Evolutionary conservation across 2,888 invertebrate species (phyloP).

Genomic region (Anodontia alba): DNA sequence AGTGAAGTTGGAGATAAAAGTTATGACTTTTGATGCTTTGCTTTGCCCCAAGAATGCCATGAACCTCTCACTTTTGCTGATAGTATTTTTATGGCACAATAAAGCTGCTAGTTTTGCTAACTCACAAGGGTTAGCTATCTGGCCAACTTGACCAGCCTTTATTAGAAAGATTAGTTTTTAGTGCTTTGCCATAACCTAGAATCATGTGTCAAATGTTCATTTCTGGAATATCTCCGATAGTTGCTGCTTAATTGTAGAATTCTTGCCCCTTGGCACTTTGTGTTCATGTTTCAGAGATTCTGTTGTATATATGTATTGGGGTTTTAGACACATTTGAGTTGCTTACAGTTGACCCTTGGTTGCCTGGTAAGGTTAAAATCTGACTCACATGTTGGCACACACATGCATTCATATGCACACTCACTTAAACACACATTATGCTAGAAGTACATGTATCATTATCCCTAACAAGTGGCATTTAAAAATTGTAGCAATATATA

Average conservation of each 20-base stretch:
- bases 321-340: too few species aligned
- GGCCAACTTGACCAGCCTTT: slow-evolving; percentile 1
- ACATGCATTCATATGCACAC: too few species aligned
- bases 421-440: too few species aligned
- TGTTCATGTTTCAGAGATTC: too few species aligned
- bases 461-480: too few species aligned
- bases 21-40: background rate
- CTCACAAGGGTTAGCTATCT: background rate
- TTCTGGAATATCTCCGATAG: background rate
- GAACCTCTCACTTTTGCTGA: slow-evolving; percentile 57
- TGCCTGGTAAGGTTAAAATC: too few species aligned
- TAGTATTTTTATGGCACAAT: slow-evolving; percentile 56
- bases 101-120: slow-evolving; percentile 45
- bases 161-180: background rate
- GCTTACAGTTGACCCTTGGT: too few species aligned
- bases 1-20: background rate
- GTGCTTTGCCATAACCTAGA: background rate
- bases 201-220: slow-evolving; percentile 5
- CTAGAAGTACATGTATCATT: too few species aligned
- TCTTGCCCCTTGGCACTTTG: too few species aligned
- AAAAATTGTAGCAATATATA: too few species aligned
- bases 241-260: background rate
- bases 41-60: slow-evolving; percentile 22
- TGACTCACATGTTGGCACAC: too few species aligned
- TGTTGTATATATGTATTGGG: too few species aligned